Evolutionary conservation across 2,888 invertebrate species (phyloP).

Genomic region (Cantharis nigra): DNA sequence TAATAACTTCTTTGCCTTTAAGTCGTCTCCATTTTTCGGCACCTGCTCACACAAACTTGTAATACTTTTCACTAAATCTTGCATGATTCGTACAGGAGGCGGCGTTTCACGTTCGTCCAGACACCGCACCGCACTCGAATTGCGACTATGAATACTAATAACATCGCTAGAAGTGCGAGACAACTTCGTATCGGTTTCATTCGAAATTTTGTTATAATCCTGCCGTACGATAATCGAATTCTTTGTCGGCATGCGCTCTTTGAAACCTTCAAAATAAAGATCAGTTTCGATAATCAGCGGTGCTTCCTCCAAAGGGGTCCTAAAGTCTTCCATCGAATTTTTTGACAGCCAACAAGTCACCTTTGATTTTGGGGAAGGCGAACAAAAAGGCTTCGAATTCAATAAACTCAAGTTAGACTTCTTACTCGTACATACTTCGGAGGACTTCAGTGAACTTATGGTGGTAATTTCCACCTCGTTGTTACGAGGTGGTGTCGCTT

Average conservation of each 20-base stretch:
- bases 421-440: constrained; percentile 15
- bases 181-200: background rate
- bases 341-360: constrained; percentile 16
- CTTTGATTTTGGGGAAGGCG: constrained; percentile 23
- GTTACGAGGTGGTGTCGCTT: background rate
- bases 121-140: background rate
- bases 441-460: constrained; percentile 15
- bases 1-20: background rate
- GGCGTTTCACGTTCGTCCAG: background rate
- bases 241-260: background rate
- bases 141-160: background rate
- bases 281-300: background rate
- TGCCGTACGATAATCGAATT: constrained; percentile 24
- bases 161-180: background rate
- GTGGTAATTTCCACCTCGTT: constrained; percentile 6
- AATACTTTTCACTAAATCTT: background rate
- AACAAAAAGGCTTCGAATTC: constrained; percentile 8
- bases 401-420: background rate
- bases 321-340: constrained; percentile 1
- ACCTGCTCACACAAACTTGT: background rate
- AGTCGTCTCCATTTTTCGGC: background rate
- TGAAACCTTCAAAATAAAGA: background rate
- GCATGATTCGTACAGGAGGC: background rate
- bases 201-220: constrained; percentile 17
- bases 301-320: background rate